phyloP scores from a whole-genome alignment of 2,888 invertebrate species.

The Hipparchia semele region DNA sequence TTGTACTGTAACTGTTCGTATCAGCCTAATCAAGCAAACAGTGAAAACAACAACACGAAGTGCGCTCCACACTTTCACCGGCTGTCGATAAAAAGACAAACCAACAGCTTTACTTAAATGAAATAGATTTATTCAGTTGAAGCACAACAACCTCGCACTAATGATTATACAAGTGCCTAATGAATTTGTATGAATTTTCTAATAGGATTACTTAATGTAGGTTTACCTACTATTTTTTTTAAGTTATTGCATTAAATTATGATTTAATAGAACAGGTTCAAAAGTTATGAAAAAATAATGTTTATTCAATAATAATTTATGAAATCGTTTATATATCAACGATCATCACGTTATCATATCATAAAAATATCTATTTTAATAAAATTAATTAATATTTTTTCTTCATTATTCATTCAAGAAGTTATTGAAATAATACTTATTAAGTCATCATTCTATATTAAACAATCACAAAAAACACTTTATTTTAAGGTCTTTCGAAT shows the following conservation, averaged over 20 bases:
- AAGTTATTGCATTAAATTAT: background rate
- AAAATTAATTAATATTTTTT: background rate
- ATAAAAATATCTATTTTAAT: background rate
- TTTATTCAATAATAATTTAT: background rate
- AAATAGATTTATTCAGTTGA: constrained; percentile 14
- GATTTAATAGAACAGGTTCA: background rate
- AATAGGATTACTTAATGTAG: background rate
- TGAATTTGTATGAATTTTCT: constrained; percentile 11
- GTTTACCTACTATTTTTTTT: background rate
- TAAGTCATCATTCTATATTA: background rate
- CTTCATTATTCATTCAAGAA: background rate
- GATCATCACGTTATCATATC: too few relatives aligned
- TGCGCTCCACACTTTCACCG: constrained; percentile 73
- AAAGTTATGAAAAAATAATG: background rate
- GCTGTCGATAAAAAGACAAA: constrained; percentile 57
- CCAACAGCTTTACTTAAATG: background rate
- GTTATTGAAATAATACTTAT: background rate
- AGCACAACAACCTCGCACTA: constrained; percentile 2
- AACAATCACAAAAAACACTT: background rate
- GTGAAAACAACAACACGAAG: constrained; percentile 35
- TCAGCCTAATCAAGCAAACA: constrained; percentile 34
- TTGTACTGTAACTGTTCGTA: constrained; percentile 40
- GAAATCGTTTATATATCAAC: background rate
- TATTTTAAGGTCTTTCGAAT: too few relatives aligned
- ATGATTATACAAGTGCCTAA: background rate